These are phyloP conservation scores for Euphydryas editha DNA, from an alignment of 2,888 invertebrate species.

Conservation along the genomic window DNA sequence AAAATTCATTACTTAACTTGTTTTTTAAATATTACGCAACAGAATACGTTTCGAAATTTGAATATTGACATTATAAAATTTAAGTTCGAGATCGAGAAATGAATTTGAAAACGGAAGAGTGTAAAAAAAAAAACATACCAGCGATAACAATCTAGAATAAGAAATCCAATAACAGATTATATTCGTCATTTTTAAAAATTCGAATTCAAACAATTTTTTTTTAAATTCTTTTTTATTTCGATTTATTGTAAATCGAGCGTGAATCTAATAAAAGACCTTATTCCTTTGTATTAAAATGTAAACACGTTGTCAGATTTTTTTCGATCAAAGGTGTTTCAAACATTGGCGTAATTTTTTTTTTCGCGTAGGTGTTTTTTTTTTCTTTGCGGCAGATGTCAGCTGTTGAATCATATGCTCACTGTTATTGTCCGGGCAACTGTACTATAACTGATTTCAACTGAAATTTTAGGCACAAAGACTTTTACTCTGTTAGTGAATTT, in stretches of 20 bases:
- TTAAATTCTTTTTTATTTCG: neutral
- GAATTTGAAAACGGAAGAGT: neutral
- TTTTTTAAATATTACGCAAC: constrained; percentile 4
- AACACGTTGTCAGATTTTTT: constrained; percentile 29
- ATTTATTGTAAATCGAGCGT: neutral
- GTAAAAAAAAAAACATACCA: too few species aligned
- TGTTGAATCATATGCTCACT: constrained; percentile 70
- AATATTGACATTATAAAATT: neutral
- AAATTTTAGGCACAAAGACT: constrained; percentile 40
- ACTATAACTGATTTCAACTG: constrained; percentile 71
- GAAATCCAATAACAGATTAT: too few species aligned
- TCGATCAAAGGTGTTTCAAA: constrained; percentile 44
- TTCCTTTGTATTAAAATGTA: constrained; percentile 33
- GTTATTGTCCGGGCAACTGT: constrained; percentile 63
- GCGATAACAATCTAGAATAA: too few species aligned
- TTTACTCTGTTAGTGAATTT: neutral
- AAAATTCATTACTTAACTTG: neutral
- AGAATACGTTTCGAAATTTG: constrained; percentile 16
- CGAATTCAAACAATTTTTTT: too few species aligned
- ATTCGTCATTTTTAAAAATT: too few species aligned
- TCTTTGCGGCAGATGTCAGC: constrained; percentile 68
- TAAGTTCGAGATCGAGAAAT: neutral
- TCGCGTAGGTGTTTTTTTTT: constrained; percentile 53
- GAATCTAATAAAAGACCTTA: neutral
- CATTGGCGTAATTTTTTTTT: constrained; percentile 48